Evolutionary conservation across 2,888 invertebrate species (phyloP).

Genomic region (Lamellibrachia columna): DNA sequence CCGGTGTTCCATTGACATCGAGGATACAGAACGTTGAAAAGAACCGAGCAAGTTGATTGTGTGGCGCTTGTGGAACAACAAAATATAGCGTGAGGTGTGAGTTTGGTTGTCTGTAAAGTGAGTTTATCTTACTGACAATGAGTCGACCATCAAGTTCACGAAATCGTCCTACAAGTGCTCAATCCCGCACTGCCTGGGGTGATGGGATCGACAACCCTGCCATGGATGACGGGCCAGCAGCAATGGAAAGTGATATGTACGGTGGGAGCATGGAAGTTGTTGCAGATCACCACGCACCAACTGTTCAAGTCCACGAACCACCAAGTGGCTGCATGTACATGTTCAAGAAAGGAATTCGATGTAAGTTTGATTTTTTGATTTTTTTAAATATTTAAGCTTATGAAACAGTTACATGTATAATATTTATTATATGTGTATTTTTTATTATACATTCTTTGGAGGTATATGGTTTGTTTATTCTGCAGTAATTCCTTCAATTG

Average conservation of each 20-base stretch:
- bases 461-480: no score
- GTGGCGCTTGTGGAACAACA: neutral
- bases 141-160: neutral
- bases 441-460: no score
- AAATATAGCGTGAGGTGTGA: neutral
- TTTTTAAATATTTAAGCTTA: neutral
- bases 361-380: conserved; percentile 49
- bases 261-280: conserved; percentile 26
- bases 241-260: conserved; percentile 45
- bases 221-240: conserved; percentile 38
- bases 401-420: neutral
- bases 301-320: conserved; percentile 40
- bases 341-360: conserved; percentile 58
- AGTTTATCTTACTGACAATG: neutral
- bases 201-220: conserved; percentile 39
- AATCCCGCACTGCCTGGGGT: conserved; percentile 56
- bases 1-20: neutral
- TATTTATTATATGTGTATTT: neutral
- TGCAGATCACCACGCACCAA: conserved; percentile 17
- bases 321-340: conserved; percentile 50
- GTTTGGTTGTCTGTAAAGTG: neutral
- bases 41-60: neutral
- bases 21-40: neutral
- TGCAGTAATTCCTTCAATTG: no score
- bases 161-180: conserved; percentile 52